phyloP scores from a whole-genome alignment of 2,113 vertebrate genomes.

The Periophthalmodon schlosseri region DNA sequence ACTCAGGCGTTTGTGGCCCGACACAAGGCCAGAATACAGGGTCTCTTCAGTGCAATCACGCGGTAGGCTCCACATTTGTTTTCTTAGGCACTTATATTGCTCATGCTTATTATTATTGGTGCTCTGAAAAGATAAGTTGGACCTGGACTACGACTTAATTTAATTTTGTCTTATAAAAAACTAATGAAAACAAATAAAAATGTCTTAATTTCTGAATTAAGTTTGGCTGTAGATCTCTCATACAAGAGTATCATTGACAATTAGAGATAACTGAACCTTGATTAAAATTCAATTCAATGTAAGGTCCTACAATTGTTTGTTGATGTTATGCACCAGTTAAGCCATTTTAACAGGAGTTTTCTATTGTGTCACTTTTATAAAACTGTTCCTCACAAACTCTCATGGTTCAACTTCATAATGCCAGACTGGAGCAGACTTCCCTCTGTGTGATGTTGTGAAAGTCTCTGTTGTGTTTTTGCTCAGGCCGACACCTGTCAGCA shows the following conservation, averaged over 20 bases:
- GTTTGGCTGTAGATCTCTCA: too few species aligned
- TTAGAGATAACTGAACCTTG: too few species aligned
- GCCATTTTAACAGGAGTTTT: too few species aligned
- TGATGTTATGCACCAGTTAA: too few species aligned
- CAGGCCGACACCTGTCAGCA: slow-evolving; percentile 90
- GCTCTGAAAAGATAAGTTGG: background rate
- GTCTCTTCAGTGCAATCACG: slow-evolving; percentile 92
- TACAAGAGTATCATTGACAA: too few species aligned
- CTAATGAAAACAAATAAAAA: too few species aligned
- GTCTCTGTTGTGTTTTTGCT: slow-evolving; percentile 18
- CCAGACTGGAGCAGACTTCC: background rate
- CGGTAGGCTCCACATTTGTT: slow-evolving; percentile 72
- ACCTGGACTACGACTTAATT: too few species aligned
- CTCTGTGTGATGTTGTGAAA: background rate
- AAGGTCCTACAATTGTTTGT: too few species aligned
- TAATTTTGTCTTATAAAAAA: too few species aligned
- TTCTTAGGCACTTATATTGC: background rate
- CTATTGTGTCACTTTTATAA: too few species aligned
- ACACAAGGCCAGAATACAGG: slow-evolving; percentile 90
- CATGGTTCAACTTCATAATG: background rate
- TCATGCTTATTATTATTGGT: background rate
- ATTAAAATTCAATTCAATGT: too few species aligned
- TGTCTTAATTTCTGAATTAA: too few species aligned
- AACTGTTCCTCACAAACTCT: background rate
- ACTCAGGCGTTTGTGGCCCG: slow-evolving; percentile 90